Evolutionary conservation across 2,113 vertebrate species (phyloP), one percentile per base, ranked within the genome.

Genomic region (Turdus rufiventris): DNA sequence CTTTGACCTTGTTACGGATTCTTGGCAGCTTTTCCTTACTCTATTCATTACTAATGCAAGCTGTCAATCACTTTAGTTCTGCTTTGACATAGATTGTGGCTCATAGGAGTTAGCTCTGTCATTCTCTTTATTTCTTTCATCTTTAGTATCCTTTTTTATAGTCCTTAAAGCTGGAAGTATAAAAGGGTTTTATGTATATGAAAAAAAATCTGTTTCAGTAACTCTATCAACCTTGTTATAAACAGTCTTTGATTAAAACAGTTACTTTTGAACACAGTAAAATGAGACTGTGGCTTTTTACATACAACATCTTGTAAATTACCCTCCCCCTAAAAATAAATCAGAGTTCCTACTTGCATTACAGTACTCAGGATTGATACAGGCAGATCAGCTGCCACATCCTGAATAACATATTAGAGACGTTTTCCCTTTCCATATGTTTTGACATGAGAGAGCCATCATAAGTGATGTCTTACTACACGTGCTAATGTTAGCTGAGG

Each of bases 61-160:
- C 90, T 97, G 91, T 93, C 96, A 96, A 88, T 96, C 91, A 95
- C 74, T 96, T 94, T 65, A 85, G 94, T 94, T 96, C 88, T 95
- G 72, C 83, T 95, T 96, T 94, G 88, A 89, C 91, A 93, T 92
- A 95, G 92, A 92, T 17, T 70, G 85, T 80, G 89, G 83, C 83
- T 94, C 88, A 61, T 26, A 88, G 84, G 90, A 96, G 87, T 95
- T 91, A 81, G 65, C 9, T 68, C 95, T 97, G 93, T 88, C 58
- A 54, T 96, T 94, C 88, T 94, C 92, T 81, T 83, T 91, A 95
- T 96, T 91, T 94, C 95, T 96, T 93, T 97, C 93, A 95, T 89
- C 70, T 90, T 96, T 95, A 58, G 88, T 96, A 84, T 85, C 79
- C 84, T 83, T 94, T 96, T 82, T 89, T 88, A 94, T 88, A 77